phyloP scores from a whole-genome alignment of 1,140 invertebrate species.

The Monochamus saltuarius region DNA sequence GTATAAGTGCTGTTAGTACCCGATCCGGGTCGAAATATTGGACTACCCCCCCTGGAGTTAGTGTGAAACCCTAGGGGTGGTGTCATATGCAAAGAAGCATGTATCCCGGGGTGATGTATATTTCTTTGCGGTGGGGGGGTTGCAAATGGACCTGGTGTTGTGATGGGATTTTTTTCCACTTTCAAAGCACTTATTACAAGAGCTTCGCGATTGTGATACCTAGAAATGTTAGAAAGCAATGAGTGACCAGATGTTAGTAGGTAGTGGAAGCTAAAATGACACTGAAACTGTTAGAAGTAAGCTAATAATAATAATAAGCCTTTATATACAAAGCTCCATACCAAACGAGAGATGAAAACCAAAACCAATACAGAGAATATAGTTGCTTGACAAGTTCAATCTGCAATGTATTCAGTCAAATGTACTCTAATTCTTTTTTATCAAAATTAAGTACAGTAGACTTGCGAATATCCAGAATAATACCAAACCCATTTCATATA shows the following conservation, averaged over 20 bases:
- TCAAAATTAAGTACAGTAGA: no score
- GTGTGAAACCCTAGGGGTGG: conserved; percentile 44
- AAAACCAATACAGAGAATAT: no score
- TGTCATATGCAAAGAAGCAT: conserved; percentile 23
- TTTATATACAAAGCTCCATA: neutral
- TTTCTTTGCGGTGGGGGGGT: conserved; percentile 64
- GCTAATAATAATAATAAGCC: neutral
- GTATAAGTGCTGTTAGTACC: conserved; percentile 56
- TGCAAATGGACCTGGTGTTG: conserved; percentile 75
- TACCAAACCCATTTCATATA: no score
- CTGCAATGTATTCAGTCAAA: no score
- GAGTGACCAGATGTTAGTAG: conserved; percentile 28
- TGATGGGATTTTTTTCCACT: conserved; percentile 89
- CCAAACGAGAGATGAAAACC: neutral
- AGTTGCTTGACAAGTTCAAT: no score
- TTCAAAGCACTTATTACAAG: conserved; percentile 90
- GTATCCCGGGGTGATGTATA: conserved; percentile 45
- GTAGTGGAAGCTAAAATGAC: conserved; percentile 7
- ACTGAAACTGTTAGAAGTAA: neutral
- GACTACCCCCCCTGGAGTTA: conserved; percentile 51
- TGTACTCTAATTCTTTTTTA: no score
- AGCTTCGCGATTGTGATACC: conserved; percentile 89
- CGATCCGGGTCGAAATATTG: conserved; percentile 45
- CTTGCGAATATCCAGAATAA: no score
- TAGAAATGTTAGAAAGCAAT: conserved; percentile 48